Base-by-base conservation (phyloP, 2,113 vertebrate genomes). In the Microcebus tavaratra region DNA sequence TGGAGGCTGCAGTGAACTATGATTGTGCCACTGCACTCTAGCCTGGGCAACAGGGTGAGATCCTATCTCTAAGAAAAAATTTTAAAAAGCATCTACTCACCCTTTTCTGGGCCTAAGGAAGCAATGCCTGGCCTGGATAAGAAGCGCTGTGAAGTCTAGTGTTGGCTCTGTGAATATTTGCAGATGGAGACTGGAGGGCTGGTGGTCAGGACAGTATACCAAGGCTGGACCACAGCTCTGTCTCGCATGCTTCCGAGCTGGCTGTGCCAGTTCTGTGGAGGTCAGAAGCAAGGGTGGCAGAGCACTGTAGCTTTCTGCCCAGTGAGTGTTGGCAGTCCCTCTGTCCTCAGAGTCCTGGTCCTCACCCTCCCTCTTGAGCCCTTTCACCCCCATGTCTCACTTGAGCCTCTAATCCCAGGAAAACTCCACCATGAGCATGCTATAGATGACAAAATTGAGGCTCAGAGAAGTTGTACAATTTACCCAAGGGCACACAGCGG, bases 121-220 rank as follows among this genome's bases (percentile, higher is more conserved):
- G 57, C 67, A 10, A 1, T 5, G 48, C n/a, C 18, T 3, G 17
- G 48, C 5, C 25, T 39, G 59, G 31, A 5, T 27, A 23, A 10
- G 15, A 34, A 45, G 39, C 31, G 11, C 2, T 31, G 4, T 42
- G n/a, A 27, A 36, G 6, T 61, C 27, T 11, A 1, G 20, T 5
- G 3, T 18, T 20, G 2, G 67, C 15, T 70, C 53, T 8, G 0
- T 31, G 9, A 1, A 0, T 29, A 25, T 61, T 29, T 8, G 8
- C 23, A 45, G 18, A 13, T 27, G 0, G 4, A 18, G 53, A 6
- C 23, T 0, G 5, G 70, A 4, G 29, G 48, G n/a, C 75, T 2
- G 4, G 53, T 29, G 55, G 65, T 8, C 13, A 10, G 27, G 55
- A 36, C 23, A 0, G 8, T 4, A 17, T 29, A 8, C 1, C 5